Evolutionary conservation across 2,888 invertebrate species (phyloP), one percentile per base, ranked within the genome.

Genomic region (Piscicola geometra): DNA sequence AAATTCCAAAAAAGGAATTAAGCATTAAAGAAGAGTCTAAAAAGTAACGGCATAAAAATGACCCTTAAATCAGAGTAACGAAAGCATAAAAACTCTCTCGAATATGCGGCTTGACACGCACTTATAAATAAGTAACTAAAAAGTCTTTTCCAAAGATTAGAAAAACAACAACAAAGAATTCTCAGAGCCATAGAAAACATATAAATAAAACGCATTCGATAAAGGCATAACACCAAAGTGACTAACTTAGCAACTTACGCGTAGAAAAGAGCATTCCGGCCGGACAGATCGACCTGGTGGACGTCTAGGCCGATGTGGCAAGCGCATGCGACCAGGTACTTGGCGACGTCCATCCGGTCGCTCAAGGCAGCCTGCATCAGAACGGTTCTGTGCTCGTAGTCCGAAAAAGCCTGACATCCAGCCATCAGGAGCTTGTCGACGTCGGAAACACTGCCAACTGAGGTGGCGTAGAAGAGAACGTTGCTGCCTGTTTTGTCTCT

Each of bases 401-500:
- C 78, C 41, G 69, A 72, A 47, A 75, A 77, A 35, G 77, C 78
- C 18, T 32, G 41, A 68, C 79, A 79, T 5, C 79, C 79, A 18
- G 79, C 79, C n/a, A 77, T 75, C 9, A 80, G 74, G 15, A 81
- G 78, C 28, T 74, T 68, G 75, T 78, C 56, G 33, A 81, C 66
- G 36, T 80, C 64, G 5, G 68, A 56, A 18, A 77, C 52, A 32
- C 76, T 75, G 41, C 81, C 81, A 33, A 76, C 78, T 32, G 80
- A 78, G 1, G 77, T 78, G 33, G 79, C 80, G 71, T 81, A 80
- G 77, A 79, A 80, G 1, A 81, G 77, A 18, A 79, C 79, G 71
- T 80, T 78, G 73, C 77, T 77, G n/a, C 79, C 79, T 0, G 75
- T 72, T 36, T 77, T 75, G 76, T 78, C 78, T 35, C 60, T 50